These are phyloP conservation scores for Synergus gifuensis DNA, from an alignment of 2,888 invertebrate genomes.

Conservation along the genomic window DNA sequence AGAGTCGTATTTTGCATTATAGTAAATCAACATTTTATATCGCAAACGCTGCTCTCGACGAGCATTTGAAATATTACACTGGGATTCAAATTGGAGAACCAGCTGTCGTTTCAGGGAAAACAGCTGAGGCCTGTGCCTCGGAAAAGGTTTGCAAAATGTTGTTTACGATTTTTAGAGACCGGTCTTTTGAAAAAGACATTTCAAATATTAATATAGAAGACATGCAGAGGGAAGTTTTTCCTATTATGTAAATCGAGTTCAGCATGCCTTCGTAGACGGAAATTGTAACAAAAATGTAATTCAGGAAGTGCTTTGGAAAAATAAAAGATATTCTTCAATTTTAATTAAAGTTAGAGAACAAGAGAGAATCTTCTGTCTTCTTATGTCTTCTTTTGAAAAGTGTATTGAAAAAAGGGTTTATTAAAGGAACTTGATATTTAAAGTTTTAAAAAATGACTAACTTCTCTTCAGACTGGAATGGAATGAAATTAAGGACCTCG, in stretches of 20 bases:
- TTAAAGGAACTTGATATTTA: no score
- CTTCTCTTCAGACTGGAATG: not conserved
- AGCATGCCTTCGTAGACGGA: not conserved
- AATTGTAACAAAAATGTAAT: not conserved
- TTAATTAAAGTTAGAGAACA: not conserved
- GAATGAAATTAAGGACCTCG: not conserved
- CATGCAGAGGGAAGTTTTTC: not conserved
- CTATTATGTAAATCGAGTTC: not conserved
- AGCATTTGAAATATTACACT: slow-evolving; percentile 1
- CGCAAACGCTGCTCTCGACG: not conserved
- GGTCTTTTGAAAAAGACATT: not conserved
- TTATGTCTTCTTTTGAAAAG: not conserved
- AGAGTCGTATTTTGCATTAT: slow-evolving; percentile 13
- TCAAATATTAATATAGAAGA: not conserved
- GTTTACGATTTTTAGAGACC: not conserved
- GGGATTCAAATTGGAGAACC: not conserved
- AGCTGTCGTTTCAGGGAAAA: slow-evolving; percentile 5
- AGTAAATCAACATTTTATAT: slow-evolving; percentile 27
- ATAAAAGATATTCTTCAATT: not conserved
- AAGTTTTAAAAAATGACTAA: not conserved
- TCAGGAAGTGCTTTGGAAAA: not conserved
- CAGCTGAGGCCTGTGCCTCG: not conserved
- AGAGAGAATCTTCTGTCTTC: no score
- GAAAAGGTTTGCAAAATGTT: not conserved
- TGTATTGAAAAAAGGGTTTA: not conserved